Percentiles rank a stretch among this genome's conserved stretches.
These are phyloP conservation scores for Otis tarda DNA, from an alignment of 2,113 vertebrate species.

Conservation along the genomic window DNA sequence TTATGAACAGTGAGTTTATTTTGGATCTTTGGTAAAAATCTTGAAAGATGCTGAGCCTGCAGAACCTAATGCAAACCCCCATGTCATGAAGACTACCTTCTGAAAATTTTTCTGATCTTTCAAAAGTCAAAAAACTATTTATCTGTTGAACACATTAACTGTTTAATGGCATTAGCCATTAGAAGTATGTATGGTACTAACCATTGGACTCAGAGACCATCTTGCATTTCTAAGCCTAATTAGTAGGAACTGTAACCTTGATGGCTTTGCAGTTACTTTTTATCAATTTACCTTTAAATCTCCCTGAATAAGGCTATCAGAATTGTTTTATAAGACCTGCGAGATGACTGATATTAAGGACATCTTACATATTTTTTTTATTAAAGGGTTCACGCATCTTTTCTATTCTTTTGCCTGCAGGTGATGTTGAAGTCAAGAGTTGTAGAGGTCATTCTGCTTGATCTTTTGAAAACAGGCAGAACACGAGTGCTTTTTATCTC, in stretches of 20 bases:
- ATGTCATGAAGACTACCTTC: background rate
- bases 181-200: background rate
- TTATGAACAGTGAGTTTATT: background rate
- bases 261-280: background rate
- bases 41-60: background rate
- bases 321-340: background rate
- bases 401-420: background rate
- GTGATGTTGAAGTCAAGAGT: background rate
- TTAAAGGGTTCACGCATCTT: rapidly evolving
- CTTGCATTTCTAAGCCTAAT: background rate
- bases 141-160: background rate
- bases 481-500: background rate
- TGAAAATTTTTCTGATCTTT: background rate
- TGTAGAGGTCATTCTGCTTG: background rate
- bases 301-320: background rate
- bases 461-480: background rate
- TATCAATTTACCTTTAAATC: background rate
- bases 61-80: background rate
- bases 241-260: background rate
- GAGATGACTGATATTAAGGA: background rate
- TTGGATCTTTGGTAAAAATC: background rate
- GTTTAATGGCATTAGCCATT: background rate
- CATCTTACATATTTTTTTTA: background rate
- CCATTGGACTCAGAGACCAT: background rate
- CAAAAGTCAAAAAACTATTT: background rate